These are phyloP conservation scores for Callyntrura sp. DNA, from an alignment of 2,888 invertebrate species.

Conservation along the genomic window DNA sequence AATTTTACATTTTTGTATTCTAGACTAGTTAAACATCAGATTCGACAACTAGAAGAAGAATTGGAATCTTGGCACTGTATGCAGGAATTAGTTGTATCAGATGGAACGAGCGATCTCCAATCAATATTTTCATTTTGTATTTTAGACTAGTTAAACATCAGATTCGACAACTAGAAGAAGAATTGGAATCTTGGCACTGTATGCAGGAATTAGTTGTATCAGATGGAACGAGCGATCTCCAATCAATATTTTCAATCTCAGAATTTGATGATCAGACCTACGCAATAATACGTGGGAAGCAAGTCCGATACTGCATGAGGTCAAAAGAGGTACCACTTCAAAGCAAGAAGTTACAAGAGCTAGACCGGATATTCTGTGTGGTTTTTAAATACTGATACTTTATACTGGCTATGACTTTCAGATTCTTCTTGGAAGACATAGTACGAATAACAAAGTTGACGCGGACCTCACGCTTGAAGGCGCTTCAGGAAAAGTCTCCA, in stretches of 20 bases:
- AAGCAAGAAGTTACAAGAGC: too few relatives aligned
- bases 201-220: slow-evolving; percentile 96
- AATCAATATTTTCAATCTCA: slow-evolving; percentile 86
- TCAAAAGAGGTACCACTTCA: slow-evolving; percentile 95
- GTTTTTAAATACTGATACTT: neutral
- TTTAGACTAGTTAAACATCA: slow-evolving; percentile 91
- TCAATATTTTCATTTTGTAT: neutral
- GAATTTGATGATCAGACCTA: slow-evolving; percentile 98
- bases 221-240: slow-evolving; percentile 87
- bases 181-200: slow-evolving; percentile 96
- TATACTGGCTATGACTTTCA: too few relatives aligned
- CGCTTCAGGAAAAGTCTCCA: slow-evolving; percentile 96
- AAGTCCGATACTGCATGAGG: slow-evolving; percentile 97
- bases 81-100: slow-evolving; percentile 94
- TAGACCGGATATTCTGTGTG: too few relatives aligned
- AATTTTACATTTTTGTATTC: neutral
- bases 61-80: slow-evolving; percentile 96
- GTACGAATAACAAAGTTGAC: slow-evolving; percentile 94
- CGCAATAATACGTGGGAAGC: slow-evolving; percentile 95
- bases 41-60: slow-evolving; percentile 95
- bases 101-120: slow-evolving; percentile 86
- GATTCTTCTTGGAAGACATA: slow-evolving; percentile 96
- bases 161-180: slow-evolving; percentile 95
- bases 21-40: slow-evolving; percentile 93
- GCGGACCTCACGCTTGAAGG: slow-evolving; percentile 97